A percentile compares a stretch with the other conserved stretches of the same genome.
Conservation (phyloP, 1,140 invertebrate species). For the Homalodisca vitripennis region DNA sequence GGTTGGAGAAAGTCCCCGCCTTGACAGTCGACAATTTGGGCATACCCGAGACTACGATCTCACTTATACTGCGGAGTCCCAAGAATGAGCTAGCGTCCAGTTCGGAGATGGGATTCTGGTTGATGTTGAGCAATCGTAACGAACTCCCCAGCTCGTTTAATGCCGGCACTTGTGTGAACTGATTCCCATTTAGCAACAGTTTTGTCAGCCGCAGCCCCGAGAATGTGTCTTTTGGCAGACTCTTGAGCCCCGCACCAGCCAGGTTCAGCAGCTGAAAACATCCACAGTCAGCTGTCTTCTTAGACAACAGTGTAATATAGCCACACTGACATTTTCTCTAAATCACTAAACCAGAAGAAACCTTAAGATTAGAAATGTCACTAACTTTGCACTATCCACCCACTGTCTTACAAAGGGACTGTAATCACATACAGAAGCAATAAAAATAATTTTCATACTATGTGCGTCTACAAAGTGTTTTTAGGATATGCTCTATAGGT, state of each 20-base stretch:
- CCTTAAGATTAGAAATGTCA: no score
- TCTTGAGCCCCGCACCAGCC: not conserved
- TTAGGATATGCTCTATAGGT: no score
- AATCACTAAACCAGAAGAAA: no score
- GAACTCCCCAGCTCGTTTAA: not conserved
- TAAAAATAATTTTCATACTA: no score
- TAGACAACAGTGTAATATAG: no score
- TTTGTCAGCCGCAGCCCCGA: not conserved
- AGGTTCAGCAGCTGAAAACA: slow-evolving; percentile 20
- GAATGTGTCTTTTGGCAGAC: slow-evolving; percentile 7
- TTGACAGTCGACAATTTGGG: not conserved
- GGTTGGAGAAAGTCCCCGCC: not conserved
- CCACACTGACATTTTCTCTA: no score
- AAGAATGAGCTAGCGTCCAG: slow-evolving; percentile 12
- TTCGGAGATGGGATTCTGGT: slow-evolving; percentile 21
- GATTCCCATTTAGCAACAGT: slow-evolving; percentile 13
- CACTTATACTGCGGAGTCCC: slow-evolving; percentile 1
- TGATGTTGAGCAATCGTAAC: slow-evolving; percentile 14
- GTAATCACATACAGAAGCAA: no score
- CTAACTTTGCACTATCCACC: no score
- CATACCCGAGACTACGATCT: slow-evolving; percentile 14
- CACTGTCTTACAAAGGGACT: no score
- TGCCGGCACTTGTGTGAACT: slow-evolving; percentile 11
- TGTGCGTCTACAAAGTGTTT: no score
- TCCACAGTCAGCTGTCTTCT: no score